Conservation (phyloP, 2,888 invertebrate species). For the Luperina testacea region DNA sequence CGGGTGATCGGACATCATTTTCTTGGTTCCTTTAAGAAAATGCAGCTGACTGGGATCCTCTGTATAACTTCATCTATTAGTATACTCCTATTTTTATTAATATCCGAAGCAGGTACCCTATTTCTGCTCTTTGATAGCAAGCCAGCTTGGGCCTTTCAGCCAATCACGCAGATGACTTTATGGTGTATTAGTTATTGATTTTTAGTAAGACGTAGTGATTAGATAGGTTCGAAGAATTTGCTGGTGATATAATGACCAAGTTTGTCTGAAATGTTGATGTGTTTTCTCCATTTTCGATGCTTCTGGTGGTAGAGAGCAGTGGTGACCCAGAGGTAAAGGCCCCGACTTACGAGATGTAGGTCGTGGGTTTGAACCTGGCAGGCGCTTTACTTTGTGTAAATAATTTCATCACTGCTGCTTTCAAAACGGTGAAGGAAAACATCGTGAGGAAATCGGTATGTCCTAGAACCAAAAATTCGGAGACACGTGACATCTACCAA, state of each 20-base stretch:
- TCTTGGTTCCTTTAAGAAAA: constrained; percentile 89
- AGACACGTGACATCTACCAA: too few species aligned
- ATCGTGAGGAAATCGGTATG: too few species aligned
- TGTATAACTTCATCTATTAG: constrained; percentile 86
- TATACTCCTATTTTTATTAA: constrained; percentile 87
- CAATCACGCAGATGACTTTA: constrained; percentile 52
- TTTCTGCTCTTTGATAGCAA: constrained; percentile 77
- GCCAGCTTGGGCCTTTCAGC: constrained; percentile 47
- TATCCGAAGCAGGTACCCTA: constrained; percentile 77
- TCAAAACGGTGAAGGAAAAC: too few species aligned
- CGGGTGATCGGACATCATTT: constrained; percentile 86
- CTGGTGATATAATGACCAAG: neutral
- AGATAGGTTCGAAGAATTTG: neutral
- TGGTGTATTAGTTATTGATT: constrained; percentile 52
- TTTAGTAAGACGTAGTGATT: constrained; percentile 12
- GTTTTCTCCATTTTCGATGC: neutral
- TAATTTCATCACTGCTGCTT: too few species aligned
- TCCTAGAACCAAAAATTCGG: too few species aligned
- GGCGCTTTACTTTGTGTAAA: too few species aligned
- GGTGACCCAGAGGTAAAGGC: too few species aligned
- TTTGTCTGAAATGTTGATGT: neutral
- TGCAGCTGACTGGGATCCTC: constrained; percentile 87
- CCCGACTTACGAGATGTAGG: too few species aligned
- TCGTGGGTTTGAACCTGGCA: too few species aligned
- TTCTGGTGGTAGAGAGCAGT: neutral